phyloP scores from a whole-genome alignment of 2,113 vertebrate genomes.

The Proterorhinus semilunaris region DNA sequence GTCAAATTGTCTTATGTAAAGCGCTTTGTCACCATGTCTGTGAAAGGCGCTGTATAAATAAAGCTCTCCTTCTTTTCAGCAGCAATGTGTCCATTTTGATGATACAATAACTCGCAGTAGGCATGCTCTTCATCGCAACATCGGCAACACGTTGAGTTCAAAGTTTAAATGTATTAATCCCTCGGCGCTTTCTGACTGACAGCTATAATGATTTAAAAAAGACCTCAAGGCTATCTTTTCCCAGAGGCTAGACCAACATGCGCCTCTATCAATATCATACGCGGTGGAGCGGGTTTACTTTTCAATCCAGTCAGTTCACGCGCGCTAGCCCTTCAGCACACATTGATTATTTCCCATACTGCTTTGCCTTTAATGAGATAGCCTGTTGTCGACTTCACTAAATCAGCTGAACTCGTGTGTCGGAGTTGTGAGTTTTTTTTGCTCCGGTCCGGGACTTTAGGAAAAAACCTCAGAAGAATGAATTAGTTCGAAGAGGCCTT shows the following conservation, averaged over 20 bases:
- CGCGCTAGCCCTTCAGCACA: background rate
- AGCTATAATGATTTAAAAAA: constrained; percentile 9
- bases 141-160: background rate
- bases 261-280: background rate
- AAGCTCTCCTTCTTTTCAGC: background rate
- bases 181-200: background rate
- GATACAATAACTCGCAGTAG: background rate
- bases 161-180: background rate
- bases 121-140: background rate
- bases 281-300: background rate
- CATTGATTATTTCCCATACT: constrained; percentile 3
- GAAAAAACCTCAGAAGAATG: too few relatives aligned
- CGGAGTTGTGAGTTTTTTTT: background rate
- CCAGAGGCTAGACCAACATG: background rate
- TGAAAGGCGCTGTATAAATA: too few relatives aligned
- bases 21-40: too few relatives aligned
- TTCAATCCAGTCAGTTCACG: background rate
- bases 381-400: background rate
- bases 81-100: background rate
- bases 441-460: too few relatives aligned
- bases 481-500: too few relatives aligned
- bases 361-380: background rate
- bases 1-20: too few relatives aligned
- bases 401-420: background rate
- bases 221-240: constrained; percentile 1